Evolutionary conservation across 2,113 vertebrate genomes (phyloP).

Genomic region (Lophotis ruficrista): DNA sequence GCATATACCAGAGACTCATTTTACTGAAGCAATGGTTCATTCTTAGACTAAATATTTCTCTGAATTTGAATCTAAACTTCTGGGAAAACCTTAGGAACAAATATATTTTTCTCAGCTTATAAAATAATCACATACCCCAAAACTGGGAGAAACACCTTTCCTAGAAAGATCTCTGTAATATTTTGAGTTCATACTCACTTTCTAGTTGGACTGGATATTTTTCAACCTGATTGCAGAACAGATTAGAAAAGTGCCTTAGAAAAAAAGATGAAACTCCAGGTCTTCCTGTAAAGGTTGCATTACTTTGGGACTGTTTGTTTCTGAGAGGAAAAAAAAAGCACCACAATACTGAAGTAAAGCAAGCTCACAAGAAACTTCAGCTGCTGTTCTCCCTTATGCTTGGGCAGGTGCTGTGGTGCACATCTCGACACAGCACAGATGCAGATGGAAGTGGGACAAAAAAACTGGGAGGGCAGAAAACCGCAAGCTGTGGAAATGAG

Average conservation of each 20-base stretch:
- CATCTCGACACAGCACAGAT: neutral
- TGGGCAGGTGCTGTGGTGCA: neutral
- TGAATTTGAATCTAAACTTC: neutral
- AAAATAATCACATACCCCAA: neutral
- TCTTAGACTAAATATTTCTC: neutral
- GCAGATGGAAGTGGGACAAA: neutral
- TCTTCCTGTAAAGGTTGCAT: neutral
- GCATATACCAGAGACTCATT: neutral
- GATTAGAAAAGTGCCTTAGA: neutral
- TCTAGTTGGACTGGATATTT: neutral
- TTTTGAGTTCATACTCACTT: neutral
- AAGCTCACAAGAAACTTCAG: neutral
- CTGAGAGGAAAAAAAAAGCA: neutral
- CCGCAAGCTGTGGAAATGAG: neutral
- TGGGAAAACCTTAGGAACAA: neutral
- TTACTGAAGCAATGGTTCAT: neutral
- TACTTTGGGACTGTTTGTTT: neutral
- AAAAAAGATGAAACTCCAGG: neutral
- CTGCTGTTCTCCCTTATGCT: neutral
- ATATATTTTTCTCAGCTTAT: neutral
- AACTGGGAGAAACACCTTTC: neutral
- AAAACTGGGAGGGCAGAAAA: neutral
- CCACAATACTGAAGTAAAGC: neutral
- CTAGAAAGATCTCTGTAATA: neutral
- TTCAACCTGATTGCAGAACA: neutral